These are phyloP conservation scores for Tachina lurida DNA, from an alignment of 2,888 invertebrate genomes.

Conservation along the genomic window DNA sequence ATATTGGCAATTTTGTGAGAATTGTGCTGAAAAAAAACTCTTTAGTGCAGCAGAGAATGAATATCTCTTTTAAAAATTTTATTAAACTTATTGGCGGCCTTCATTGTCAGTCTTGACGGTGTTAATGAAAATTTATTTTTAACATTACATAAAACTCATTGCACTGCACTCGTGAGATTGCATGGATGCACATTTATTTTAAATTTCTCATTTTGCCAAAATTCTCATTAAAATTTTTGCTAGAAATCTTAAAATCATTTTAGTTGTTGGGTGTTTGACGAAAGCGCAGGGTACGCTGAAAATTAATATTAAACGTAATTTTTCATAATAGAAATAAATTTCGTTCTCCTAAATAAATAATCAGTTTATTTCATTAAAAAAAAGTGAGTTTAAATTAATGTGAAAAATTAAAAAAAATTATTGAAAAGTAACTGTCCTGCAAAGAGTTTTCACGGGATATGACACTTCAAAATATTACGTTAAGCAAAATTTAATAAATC, in stretches of 20 bases:
- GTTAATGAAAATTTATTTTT: conserved; percentile 66
- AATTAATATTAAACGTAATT: conserved; percentile 61
- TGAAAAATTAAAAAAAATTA: background rate
- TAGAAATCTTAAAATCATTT: conserved; percentile 60
- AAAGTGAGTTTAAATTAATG: conserved; percentile 60
- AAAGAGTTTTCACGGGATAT: background rate
- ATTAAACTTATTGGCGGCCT: conserved; percentile 33
- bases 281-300: conserved; percentile 67
- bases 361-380: conserved; percentile 20
- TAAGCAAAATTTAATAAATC: conserved; percentile 26
- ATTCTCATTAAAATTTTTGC: conserved; percentile 56
- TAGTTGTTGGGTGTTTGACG: conserved; percentile 70
- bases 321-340: conserved; percentile 61
- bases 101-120: conserved; percentile 30
- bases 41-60: conserved; percentile 20
- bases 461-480: background rate
- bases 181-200: conserved; percentile 2
- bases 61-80: conserved; percentile 11
- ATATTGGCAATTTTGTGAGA: background rate
- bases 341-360: conserved; percentile 42
- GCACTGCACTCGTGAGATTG: conserved; percentile 52
- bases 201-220: conserved; percentile 47
- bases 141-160: conserved; percentile 54
- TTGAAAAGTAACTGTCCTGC: background rate
- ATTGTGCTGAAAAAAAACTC: background rate